Percentiles rank a stretch among this genome's conserved stretches.
Conservation (phyloP, 2,113 vertebrate species). For the Thalassoma bifasciatum region DNA sequence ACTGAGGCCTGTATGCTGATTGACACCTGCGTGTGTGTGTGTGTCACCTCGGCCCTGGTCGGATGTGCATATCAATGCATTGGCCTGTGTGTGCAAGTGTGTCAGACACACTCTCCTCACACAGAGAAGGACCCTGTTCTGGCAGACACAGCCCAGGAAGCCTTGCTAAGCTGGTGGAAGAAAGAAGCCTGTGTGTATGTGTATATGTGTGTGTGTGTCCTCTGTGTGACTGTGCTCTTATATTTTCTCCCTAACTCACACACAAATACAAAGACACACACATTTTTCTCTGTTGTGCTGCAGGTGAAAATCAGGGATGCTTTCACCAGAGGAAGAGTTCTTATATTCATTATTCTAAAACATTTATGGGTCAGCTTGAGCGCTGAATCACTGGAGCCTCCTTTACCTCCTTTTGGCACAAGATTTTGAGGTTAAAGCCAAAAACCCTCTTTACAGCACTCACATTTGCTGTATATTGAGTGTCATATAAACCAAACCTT, state of each 20-base stretch:
- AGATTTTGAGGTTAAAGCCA: neutral
- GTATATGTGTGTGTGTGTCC: too few relatives aligned
- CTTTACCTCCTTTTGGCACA: conserved; percentile 7
- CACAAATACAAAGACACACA: conserved; percentile 33
- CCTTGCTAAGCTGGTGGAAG: conserved; percentile 57
- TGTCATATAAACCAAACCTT: neutral
- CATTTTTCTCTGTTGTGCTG: conserved; percentile 40
- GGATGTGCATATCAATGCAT: conserved; percentile 67
- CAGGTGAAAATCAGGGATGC: conserved; percentile 52
- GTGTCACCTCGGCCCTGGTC: conserved; percentile 15
- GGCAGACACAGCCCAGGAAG: conserved; percentile 71
- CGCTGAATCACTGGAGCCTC: neutral
- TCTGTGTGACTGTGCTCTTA: conserved; percentile 16
- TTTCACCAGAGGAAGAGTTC: conserved; percentile 8
- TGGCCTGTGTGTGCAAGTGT: conserved; percentile 56
- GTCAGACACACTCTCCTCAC: conserved; percentile 51
- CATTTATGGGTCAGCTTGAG: conserved; percentile 57
- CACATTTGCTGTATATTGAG: neutral
- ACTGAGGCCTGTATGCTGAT: conserved; percentile 73
- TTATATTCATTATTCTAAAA: conserved; percentile 48
- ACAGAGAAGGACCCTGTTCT: conserved; percentile 77
- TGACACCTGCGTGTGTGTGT: conserved; percentile 79
- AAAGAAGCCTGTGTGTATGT: conserved; percentile 74
- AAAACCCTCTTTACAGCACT: neutral
- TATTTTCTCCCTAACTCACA: conserved; percentile 29